Percentiles rank a stretch among this genome's conserved stretches.
phyloP scores from a whole-genome alignment of 2,797 vertebrate species.

The Erpetoichthys calabaricus region DNA sequence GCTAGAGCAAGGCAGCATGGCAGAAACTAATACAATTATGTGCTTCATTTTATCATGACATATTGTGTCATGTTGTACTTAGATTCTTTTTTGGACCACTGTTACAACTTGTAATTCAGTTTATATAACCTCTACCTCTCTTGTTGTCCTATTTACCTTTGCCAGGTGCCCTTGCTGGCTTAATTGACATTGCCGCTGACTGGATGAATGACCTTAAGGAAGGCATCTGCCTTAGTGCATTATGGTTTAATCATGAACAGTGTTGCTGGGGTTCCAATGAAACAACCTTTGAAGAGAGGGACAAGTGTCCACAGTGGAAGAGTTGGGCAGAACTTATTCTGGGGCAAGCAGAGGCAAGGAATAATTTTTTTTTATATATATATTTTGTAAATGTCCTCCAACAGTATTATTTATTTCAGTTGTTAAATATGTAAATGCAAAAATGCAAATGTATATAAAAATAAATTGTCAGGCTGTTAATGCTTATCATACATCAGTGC shows the following conservation, averaged over 20 bases:
- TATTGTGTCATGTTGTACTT: no score
- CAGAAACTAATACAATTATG: no score
- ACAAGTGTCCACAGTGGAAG: conserved; percentile 97
- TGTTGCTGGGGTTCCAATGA: conserved; percentile 97
- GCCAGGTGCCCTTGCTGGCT: conserved; percentile 82
- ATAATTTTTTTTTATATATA: no score
- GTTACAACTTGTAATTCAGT: not conserved
- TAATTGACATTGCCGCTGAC: conserved; percentile 95
- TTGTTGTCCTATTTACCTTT: conserved; percentile 4
- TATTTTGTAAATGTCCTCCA: no score
- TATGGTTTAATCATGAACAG: conserved; percentile 98
- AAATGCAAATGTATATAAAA: no score
- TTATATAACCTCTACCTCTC: not conserved
- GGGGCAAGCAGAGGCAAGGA: conserved; percentile 83
- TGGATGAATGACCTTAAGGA: conserved; percentile 98
- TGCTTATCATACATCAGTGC: no score
- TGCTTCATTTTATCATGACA: no score
- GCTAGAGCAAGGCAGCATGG: no score
- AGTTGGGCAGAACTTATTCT: conserved; percentile 95
- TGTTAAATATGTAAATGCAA: no score
- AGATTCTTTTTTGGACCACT: not conserved
- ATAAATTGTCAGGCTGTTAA: no score
- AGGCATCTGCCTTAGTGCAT: conserved; percentile 84
- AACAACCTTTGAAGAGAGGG: conserved; percentile 87
- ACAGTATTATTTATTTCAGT: no score